Evolutionary conservation across 1,140 invertebrate species (phyloP).

Genomic region (Ostrea edulis): DNA sequence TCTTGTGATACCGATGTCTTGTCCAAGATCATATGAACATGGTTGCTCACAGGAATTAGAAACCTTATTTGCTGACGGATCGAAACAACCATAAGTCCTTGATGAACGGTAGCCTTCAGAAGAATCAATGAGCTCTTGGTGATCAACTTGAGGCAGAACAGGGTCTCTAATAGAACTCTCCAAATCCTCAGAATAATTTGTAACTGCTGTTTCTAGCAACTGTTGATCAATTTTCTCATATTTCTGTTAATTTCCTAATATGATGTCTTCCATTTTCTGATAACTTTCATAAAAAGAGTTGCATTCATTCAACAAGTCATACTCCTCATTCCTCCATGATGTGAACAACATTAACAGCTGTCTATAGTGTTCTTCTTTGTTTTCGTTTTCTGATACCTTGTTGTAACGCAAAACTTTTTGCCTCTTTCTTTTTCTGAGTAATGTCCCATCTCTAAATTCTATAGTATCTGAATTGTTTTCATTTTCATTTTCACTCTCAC

Average conservation of each 20-base stretch:
- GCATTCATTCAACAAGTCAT: no score
- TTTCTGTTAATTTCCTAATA: background rate
- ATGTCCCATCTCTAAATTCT: conserved; percentile 9
- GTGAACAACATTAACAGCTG: conserved; percentile 49
- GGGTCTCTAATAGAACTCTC: conserved; percentile 45
- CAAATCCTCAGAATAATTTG: conserved; percentile 19
- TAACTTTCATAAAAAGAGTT: background rate
- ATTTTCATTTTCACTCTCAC: background rate
- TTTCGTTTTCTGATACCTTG: conserved; percentile 9
- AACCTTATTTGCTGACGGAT: background rate
- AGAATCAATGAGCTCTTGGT: conserved; percentile 47
- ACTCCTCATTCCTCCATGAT: conserved; percentile 48
- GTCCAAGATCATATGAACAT: background rate
- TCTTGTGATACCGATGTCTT: background rate
- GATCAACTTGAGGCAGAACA: conserved; percentile 29
- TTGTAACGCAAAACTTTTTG: conserved; percentile 44
- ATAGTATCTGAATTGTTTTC: background rate
- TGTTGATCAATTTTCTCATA: background rate
- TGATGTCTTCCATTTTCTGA: background rate
- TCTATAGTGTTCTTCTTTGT: conserved; percentile 54
- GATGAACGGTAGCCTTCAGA: conserved; percentile 22
- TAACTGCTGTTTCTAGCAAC: background rate
- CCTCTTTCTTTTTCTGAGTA: conserved; percentile 37
- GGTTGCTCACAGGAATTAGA: no score
- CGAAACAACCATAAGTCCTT: background rate